phyloP scores from a whole-genome alignment of 2,797 vertebrate genomes.

The Sebastes steindachneri region DNA sequence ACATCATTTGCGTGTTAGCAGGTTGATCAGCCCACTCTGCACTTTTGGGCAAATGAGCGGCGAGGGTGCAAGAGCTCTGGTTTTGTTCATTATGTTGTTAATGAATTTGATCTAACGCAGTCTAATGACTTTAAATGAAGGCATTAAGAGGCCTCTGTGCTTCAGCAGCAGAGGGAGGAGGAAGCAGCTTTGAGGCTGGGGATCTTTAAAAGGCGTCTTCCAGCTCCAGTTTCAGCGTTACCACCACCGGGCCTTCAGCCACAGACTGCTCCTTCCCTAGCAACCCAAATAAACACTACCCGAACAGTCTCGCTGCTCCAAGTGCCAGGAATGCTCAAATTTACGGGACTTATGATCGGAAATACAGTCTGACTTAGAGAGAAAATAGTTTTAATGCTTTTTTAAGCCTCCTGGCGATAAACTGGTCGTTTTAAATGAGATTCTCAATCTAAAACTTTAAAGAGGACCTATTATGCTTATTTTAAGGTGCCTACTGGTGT shows the following conservation, averaged over 20 bases:
- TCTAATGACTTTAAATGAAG: conserved; percentile 58
- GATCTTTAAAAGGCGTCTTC: conserved; percentile 58
- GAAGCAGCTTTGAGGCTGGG: conserved; percentile 16
- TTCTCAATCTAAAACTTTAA: not conserved
- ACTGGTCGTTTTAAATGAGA: not conserved
- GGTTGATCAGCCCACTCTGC: conserved; percentile 37
- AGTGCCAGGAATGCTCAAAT: conserved; percentile 47
- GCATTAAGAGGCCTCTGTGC: conserved; percentile 38
- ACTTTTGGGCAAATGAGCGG: conserved; percentile 36
- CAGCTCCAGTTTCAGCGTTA: conserved; percentile 66
- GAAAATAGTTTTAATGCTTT: not conserved
- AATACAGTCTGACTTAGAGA: conserved; percentile 20
- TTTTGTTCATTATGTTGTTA: conserved; percentile 65
- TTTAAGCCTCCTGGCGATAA: not conserved
- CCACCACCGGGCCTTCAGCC: conserved; percentile 52
- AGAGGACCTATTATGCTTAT: too few relatives aligned
- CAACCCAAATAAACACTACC: conserved; percentile 82
- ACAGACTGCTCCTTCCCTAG: conserved; percentile 75
- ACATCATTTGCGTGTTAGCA: conserved; percentile 42
- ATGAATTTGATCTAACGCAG: conserved; percentile 59
- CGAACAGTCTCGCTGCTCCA: conserved; percentile 31
- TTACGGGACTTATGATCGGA: conserved; percentile 31
- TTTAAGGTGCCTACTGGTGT: accelerated
- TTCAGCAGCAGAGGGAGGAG: not conserved
- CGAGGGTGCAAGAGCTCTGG: conserved; percentile 22